Conservation (phyloP, 2,888 invertebrate species). For the Tinea pellionella region DNA sequence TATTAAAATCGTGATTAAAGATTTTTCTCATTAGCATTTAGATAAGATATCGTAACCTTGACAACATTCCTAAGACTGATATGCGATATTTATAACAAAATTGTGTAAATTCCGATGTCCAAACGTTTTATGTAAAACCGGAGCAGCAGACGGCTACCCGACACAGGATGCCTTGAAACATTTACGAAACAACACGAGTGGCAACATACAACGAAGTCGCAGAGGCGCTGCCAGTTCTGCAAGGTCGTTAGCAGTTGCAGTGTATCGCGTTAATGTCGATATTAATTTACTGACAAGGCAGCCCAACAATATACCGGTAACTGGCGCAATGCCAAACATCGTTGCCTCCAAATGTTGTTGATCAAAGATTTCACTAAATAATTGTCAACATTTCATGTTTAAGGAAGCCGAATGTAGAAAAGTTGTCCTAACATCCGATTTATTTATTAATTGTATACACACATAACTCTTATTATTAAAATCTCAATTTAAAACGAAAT, state of each 20-base stretch:
- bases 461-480: too few relatives aligned
- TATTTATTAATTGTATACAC: too few relatives aligned
- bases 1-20: not conserved
- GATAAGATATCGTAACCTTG: not conserved
- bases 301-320: conserved; percentile 43
- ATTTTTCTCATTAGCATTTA: not conserved
- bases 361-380: conserved; percentile 4
- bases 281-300: conserved; percentile 56
- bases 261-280: conserved; percentile 35
- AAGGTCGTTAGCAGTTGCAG: conserved; percentile 12
- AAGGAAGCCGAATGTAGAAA: not conserved
- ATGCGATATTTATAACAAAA: not conserved
- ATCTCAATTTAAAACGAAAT: too few relatives aligned
- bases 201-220: conserved; percentile 9
- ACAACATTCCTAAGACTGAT: not conserved
- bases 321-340: conserved; percentile 50
- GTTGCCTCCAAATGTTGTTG: conserved; percentile 21
- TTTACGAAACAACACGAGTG: conserved; percentile 10
- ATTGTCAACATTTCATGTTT: conserved; percentile 2
- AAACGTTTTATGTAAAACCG: conserved; percentile 4
- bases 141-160: not conserved
- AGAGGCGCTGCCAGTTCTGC: conserved; percentile 6
- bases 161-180: conserved; percentile 13
- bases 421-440: too few relatives aligned
- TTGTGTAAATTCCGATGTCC: conserved; percentile 10